Conservation (phyloP, 2,113 vertebrate genomes). For the Aythya baeri region DNA sequence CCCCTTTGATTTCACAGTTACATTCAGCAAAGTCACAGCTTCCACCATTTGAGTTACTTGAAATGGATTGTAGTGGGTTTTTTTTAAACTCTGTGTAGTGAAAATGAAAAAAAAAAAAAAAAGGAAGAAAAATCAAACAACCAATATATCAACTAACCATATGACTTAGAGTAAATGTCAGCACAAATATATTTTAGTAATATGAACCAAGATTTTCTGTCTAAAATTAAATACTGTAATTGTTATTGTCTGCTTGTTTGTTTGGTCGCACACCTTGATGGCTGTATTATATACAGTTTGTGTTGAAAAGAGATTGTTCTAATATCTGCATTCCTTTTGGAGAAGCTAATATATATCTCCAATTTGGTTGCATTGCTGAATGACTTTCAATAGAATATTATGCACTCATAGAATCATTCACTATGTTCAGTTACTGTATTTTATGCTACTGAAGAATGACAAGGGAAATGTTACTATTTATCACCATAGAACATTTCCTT, state of each 20-base stretch:
- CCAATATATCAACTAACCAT: neutral
- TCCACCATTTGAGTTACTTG: neutral
- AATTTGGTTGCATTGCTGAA: neutral
- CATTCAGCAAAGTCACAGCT: neutral
- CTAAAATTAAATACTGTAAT: neutral
- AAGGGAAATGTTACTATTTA: neutral
- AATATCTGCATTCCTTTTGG: neutral
- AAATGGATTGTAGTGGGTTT: neutral
- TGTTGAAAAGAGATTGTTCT: neutral
- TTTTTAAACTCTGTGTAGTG: neutral
- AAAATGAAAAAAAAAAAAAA: neutral
- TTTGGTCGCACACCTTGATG: neutral
- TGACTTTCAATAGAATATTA: neutral
- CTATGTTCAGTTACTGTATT: neutral
- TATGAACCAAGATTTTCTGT: neutral
- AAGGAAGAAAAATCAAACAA: neutral
- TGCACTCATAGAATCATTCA: neutral
- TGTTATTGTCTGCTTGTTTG: neutral
- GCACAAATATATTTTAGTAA: neutral
- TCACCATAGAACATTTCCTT: neutral
- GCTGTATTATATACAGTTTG: neutral
- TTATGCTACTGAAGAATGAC: neutral
- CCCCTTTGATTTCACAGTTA: neutral
- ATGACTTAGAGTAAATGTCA: neutral
- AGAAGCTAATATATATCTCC: neutral